Base-by-base conservation (phyloP, 2,797 vertebrate genomes). In the Anguilla anguilla region DNA sequence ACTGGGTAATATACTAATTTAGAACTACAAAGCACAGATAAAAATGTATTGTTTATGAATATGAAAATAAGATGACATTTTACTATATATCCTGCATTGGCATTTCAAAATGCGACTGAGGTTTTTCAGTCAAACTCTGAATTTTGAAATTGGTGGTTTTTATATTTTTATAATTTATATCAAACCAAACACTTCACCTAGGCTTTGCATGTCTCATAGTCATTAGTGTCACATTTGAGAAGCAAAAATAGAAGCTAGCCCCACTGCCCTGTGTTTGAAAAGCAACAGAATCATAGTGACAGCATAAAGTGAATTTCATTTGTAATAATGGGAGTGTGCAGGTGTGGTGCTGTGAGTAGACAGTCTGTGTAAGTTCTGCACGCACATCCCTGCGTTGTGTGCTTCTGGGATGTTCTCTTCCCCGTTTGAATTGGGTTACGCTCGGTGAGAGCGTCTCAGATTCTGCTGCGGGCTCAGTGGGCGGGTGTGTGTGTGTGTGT, bases 381-480 rank as follows among this genome's bases (percentile, higher is more conserved):
- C 9, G 39, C 35, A 43, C 15, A 46, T 79, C 39, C 74, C 74
- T 46, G 13, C 5, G 39, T 15, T 39, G 74, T 43, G 74, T 25
- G 13, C 35, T 7, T 92, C 92, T 90, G 91, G 93, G 93, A 92
- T 94, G 64, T 28, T 28, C 64, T 69, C 64, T n/a, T 93, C 92
- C 92, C 93, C 13, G 39, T 55, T 11, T 28, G 83, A 93, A 93
- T 92, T n/a, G 94, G 93, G 92, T 95, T 96, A 95, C 95, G 93
- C 94, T 95, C 90, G 91, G 93, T 91, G 92, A 92, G 90, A 93
- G 91, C 89, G 93, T 94, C 93, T 96, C 94, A 95, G 95, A 94
- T 96, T 97, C 96, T 93, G 96, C 97, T 96, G 94, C 93, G 93
- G 97, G 97, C 96, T 90, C 94, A 94, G 94, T 92, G 93, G 93